phyloP scores from a whole-genome alignment of 2,888 invertebrate genomes.

The Phlogophora meticulosa region DNA sequence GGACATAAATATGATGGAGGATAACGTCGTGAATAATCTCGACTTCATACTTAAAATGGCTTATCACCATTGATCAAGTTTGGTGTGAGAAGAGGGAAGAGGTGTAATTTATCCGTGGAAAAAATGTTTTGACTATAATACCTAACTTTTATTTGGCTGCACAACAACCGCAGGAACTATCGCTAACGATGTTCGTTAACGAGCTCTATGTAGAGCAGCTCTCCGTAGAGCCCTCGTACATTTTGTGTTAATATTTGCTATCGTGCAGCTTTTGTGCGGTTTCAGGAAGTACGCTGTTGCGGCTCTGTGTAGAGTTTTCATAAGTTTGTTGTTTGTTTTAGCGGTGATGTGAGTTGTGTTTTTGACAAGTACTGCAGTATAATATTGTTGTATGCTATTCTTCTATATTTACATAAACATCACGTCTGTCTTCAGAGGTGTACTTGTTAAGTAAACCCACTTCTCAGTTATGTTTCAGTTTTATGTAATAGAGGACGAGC shows the following conservation, averaged over 20 bases:
- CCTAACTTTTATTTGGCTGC: slow-evolving; percentile 20
- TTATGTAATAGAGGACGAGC: no score
- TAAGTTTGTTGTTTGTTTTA: slow-evolving; percentile 12
- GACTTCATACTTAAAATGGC: no score
- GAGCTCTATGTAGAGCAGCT: slow-evolving; percentile 16
- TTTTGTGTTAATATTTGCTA: slow-evolving; percentile 31
- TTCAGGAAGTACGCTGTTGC: slow-evolving; percentile 12
- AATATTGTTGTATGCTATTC: no score
- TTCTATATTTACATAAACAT: no score
- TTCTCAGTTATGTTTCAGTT: no score
- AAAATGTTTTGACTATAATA: not conserved
- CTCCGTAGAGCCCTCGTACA: slow-evolving; percentile 17
- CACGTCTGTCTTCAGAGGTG: no score
- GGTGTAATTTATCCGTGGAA: not conserved
- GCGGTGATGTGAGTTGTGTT: not conserved
- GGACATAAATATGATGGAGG: no score
- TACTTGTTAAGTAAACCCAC: no score
- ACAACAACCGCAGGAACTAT: slow-evolving; percentile 28
- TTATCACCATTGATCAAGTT: no score
- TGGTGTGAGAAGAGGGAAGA: no score
- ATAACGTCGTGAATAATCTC: no score
- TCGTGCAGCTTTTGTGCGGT: slow-evolving; percentile 12
- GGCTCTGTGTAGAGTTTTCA: slow-evolving; percentile 10
- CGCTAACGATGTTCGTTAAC: slow-evolving; percentile 47
- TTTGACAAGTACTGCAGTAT: slow-evolving; percentile 2